Evolutionary conservation across 23 tunicate genomes (phyloP).

Genomic region (Clavelina lepadiformis): DNA sequence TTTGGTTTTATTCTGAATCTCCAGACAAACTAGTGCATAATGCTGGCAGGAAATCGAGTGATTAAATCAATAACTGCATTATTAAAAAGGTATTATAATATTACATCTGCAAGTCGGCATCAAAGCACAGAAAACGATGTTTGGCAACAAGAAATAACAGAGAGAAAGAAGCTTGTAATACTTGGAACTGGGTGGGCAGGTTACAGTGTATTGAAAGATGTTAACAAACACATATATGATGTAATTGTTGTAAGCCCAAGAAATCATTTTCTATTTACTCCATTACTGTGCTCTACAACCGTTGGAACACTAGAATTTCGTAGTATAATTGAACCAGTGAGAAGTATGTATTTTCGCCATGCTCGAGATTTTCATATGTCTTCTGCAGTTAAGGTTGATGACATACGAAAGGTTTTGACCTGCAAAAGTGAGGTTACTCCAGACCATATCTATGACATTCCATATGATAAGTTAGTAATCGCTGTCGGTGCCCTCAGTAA

Average conservation of each 20-base stretch:
- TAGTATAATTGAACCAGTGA: slow-evolving; percentile 89
- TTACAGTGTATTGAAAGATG: slow-evolving; percentile 73
- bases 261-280: slow-evolving; percentile 90
- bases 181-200: slow-evolving; percentile 92
- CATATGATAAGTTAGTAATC: slow-evolving; percentile 71
- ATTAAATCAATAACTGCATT: too few species aligned
- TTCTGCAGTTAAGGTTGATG: slow-evolving; percentile 48
- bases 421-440: slow-evolving; percentile 69
- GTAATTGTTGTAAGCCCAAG: slow-evolving; percentile 79
- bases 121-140: neutral
- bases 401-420: slow-evolving; percentile 18
- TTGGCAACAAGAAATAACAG: neutral
- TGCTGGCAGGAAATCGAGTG: too few species aligned
- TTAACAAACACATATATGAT: slow-evolving; percentile 63
- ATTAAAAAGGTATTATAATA: neutral
- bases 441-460: slow-evolving; percentile 20
- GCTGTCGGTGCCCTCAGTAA: slow-evolving; percentile 87
- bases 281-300: slow-evolving; percentile 85
- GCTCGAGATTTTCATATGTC: slow-evolving; percentile 75
- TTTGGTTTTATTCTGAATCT: neutral
- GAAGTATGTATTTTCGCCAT: slow-evolving; percentile 55
- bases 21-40: too few species aligned
- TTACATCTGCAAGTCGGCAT: neutral
- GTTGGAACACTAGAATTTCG: slow-evolving; percentile 93
- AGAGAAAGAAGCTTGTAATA: slow-evolving; percentile 55